Conservation (phyloP, 2,888 invertebrate species). For the Stictocephala bisonia region DNA sequence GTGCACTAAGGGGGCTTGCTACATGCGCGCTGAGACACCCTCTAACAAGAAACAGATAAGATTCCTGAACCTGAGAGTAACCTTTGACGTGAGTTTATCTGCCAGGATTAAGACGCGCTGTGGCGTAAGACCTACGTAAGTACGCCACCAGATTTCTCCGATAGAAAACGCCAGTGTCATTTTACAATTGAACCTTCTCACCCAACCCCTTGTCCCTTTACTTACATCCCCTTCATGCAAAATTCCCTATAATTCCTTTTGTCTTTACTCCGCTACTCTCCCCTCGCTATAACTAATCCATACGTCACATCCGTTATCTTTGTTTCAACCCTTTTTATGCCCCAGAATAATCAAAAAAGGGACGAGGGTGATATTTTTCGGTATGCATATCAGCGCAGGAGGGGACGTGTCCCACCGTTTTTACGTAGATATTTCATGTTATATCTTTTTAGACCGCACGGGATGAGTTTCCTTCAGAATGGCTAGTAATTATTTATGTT, state of each 20-base stretch:
- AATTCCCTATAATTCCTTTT: conserved; percentile 58
- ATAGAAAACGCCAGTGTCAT: conserved; percentile 47
- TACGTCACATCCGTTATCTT: conserved; percentile 62
- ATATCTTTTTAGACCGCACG: conserved; percentile 52
- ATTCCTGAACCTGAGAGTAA: neutral
- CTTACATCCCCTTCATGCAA: conserved; percentile 49
- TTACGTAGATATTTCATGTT: conserved; percentile 56
- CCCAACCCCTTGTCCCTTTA: conserved; percentile 46
- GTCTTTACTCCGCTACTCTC: conserved; percentile 51
- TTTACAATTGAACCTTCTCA: conserved; percentile 47
- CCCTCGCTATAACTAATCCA: conserved; percentile 56
- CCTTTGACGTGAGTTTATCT: conserved; percentile 6
- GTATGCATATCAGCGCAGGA: conserved; percentile 55
- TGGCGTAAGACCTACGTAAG: too few relatives aligned
- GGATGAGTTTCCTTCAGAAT: conserved; percentile 51
- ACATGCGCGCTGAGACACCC: too few relatives aligned
- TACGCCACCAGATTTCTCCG: conserved; percentile 16
- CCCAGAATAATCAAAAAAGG: conserved; percentile 59
- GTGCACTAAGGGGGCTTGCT: too few relatives aligned
- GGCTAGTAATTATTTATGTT: conserved; percentile 51
- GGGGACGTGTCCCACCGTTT: conserved; percentile 48
- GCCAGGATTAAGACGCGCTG: conserved; percentile 17
- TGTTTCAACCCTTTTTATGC: conserved; percentile 62
- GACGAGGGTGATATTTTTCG: conserved; percentile 56
- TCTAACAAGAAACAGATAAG: neutral